Evolutionary conservation across 2,113 vertebrate species (phyloP), one percentile per base, ranked within the genome.

Genomic region (Ciconia boyciana): DNA sequence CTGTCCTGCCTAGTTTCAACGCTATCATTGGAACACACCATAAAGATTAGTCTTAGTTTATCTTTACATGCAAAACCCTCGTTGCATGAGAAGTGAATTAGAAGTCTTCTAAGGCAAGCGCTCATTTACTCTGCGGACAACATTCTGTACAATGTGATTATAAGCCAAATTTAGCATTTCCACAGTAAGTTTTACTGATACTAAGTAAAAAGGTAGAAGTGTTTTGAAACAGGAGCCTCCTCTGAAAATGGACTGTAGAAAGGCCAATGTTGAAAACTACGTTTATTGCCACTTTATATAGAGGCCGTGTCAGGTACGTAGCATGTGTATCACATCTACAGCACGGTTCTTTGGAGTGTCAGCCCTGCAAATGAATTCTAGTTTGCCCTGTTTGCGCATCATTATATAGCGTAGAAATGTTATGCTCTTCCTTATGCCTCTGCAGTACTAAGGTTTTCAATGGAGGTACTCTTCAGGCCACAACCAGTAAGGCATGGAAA

Each of bases 301-400:
- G n/a, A 1, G 2, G 32, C 36, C 1, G 3, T 13, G 19, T 34
- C 49, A 44, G 41, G 48, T 39, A 32, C 1, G 0, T 29, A 39
- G 18, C 13, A 2, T 4, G 20, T 2, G 13, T 9, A 4, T 21
- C 54, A 29, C 29, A 31, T 11, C 29, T 43, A 31, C 36, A n/a
- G 19, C 24, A 2, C 2, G 12, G n/a, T 22, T 80, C 41, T 43
- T 39, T 31, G 13, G 21, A 31, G 43, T 5, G 29, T 20, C 82
- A 76, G 76, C 43, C 57, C 36, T 48, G 34, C 29, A 43, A 26
- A 48, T 11, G 15, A n/a, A 9, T 24, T 41, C 57, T 24, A 8
- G 10, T 71, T 66, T 49, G 13, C 54, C 46, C 39, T 26, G 11
- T 22, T 68, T 28, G 28, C 6, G 0, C 29, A 39, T 32, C 34